A percentile compares a stretch with the other conserved stretches of the same genome.
Evolutionary conservation across 1,140 invertebrate genomes (phyloP).

Genomic region (Brachionus rubens): DNA sequence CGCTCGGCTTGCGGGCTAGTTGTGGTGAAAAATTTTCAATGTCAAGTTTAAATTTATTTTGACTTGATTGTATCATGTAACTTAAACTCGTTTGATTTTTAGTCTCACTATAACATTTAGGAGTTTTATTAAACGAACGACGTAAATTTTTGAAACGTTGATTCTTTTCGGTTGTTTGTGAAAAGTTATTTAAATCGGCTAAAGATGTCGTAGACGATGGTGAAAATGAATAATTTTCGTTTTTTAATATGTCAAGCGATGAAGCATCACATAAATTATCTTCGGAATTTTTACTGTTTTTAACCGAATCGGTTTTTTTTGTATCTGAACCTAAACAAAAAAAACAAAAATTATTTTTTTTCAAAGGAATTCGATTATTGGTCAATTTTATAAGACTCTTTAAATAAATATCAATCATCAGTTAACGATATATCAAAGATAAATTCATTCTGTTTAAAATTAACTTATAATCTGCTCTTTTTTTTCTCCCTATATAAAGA

Average conservation of each 20-base stretch:
- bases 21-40: conserved; percentile 30
- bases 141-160: conserved; percentile 28
- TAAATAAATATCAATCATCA: too few species aligned
- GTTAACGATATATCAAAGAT: too few species aligned
- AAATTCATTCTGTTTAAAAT: too few species aligned
- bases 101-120: not conserved
- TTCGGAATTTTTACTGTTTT: conserved; percentile 24
- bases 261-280: not conserved
- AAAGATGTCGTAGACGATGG: conserved; percentile 13
- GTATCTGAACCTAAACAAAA: not conserved
- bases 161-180: not conserved
- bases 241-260: not conserved
- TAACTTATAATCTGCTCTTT: too few species aligned
- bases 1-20: conserved; percentile 18
- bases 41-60: not conserved
- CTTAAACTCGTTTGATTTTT: conserved; percentile 13
- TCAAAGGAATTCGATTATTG: too few species aligned
- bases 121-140: conserved; percentile 12
- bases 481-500: too few species aligned
- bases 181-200: not conserved
- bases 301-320: not conserved
- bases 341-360: too few species aligned
- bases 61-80: conserved; percentile 33
- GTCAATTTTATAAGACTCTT: too few species aligned
- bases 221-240: not conserved